phyloP scores from a whole-genome alignment of 2,888 invertebrate genomes.

The Alitta virens region DNA sequence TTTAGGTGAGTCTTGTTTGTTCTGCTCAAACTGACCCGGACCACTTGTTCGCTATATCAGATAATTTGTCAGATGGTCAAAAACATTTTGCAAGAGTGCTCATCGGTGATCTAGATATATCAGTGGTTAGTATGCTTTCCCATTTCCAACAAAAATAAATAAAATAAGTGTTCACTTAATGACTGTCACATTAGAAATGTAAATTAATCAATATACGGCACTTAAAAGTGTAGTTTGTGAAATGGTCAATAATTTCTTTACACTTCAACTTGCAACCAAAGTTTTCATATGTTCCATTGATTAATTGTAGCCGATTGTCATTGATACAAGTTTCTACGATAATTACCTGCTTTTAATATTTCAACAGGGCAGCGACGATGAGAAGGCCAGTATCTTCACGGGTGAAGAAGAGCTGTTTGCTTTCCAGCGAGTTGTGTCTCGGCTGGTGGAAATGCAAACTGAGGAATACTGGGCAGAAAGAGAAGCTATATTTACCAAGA shows the following conservation, averaged over 20 bases:
- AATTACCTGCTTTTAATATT: not conserved
- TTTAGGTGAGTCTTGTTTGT: slow-evolving; percentile 74
- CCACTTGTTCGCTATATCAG: slow-evolving; percentile 66
- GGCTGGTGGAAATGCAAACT: slow-evolving; percentile 94
- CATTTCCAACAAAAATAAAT: no score
- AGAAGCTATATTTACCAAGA: slow-evolving; percentile 2
- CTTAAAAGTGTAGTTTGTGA: no score
- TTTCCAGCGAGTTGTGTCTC: slow-evolving; percentile 87
- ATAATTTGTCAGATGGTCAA: slow-evolving; percentile 53
- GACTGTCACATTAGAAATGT: no score
- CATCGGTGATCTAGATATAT: slow-evolving; percentile 93
- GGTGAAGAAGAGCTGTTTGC: slow-evolving; percentile 98
- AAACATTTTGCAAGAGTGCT: slow-evolving; percentile 79
- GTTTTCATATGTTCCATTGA: no score
- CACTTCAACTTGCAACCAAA: no score
- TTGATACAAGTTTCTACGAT: no score
- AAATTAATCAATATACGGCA: no score
- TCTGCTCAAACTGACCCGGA: slow-evolving; percentile 77
- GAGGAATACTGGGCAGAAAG: slow-evolving; percentile 77
- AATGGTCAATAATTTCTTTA: no score
- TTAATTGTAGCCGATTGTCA: no score
- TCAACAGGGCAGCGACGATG: slow-evolving; percentile 60
- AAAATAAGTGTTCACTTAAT: no score
- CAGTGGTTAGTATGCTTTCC: slow-evolving; percentile 54
- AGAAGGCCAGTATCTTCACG: slow-evolving; percentile 85